Evolutionary conservation across 2,113 vertebrate genomes (phyloP).

Genomic region (Hylia prasina): DNA sequence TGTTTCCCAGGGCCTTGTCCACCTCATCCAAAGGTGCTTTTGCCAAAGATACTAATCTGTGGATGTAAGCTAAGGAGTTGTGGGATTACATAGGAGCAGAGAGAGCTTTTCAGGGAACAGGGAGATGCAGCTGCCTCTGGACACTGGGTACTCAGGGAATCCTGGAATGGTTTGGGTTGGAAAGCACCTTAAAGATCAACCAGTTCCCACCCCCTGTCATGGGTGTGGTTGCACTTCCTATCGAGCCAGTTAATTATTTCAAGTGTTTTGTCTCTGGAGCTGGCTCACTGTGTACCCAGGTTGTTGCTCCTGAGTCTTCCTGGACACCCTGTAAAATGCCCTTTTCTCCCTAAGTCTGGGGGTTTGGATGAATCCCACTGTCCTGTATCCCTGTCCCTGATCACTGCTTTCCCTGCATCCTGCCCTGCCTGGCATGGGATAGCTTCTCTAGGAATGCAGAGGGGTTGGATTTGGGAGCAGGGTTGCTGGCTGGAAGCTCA

Average conservation of each 20-base stretch:
- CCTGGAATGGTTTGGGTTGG: not conserved
- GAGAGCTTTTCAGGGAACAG: not conserved
- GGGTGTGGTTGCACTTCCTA: not conserved
- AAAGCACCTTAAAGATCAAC: not conserved
- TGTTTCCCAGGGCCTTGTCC: not conserved
- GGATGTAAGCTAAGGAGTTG: not conserved
- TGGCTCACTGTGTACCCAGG: not conserved
- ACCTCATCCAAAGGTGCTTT: not conserved
- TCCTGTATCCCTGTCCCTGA: accelerated
- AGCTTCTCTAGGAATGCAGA: not conserved
- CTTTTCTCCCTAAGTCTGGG: not conserved
- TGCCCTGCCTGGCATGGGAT: not conserved
- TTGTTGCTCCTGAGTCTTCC: not conserved
- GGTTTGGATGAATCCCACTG: not conserved
- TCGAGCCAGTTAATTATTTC: accelerated
- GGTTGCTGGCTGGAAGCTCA: not conserved
- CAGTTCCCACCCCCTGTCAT: not conserved
- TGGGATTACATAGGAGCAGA: not conserved
- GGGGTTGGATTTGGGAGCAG: not conserved
- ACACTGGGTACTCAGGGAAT: not conserved
- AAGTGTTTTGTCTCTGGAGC: not conserved
- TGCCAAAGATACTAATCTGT: accelerated
- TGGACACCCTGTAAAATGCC: not conserved
- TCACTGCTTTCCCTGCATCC: not conserved
- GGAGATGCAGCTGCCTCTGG: not conserved